phyloP scores from a whole-genome alignment of 2,888 invertebrate genomes.

The Augiades crinisus region DNA sequence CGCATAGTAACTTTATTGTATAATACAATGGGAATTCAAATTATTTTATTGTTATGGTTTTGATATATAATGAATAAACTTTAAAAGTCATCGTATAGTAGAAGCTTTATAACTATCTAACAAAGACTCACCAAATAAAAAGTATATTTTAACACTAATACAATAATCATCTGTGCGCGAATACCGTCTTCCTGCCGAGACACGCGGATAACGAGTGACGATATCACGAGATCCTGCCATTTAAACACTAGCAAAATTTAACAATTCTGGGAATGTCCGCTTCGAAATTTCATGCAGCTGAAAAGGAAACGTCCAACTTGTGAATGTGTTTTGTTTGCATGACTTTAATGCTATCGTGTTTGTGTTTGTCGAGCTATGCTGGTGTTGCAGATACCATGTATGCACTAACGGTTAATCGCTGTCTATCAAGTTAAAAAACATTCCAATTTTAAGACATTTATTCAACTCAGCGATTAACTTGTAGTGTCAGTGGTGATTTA shows the following conservation, averaged over 20 bases:
- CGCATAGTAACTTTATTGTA: not conserved
- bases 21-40: not conserved
- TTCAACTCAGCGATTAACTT: conserved; percentile 17
- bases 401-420: conserved; percentile 20
- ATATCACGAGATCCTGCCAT: conserved; percentile 51
- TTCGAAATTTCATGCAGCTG: conserved; percentile 66
- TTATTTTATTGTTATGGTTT: conserved; percentile 6
- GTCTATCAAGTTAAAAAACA: not conserved
- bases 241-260: conserved; percentile 58
- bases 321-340: conserved; percentile 74
- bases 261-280: conserved; percentile 68
- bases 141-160: conserved; percentile 35
- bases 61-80: not conserved
- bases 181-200: conserved; percentile 79
- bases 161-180: conserved; percentile 53
- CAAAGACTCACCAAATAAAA: conserved; percentile 37
- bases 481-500: conserved; percentile 16
- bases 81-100: conserved; percentile 7
- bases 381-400: conserved; percentile 30
- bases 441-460: not conserved
- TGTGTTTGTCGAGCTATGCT: conserved; percentile 65
- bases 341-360: conserved; percentile 64
- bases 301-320: conserved; percentile 54
- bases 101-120: conserved; percentile 42
- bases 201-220: conserved; percentile 50